Conservation (phyloP, 2,113 vertebrate species). For the Globicephala melas region DNA sequence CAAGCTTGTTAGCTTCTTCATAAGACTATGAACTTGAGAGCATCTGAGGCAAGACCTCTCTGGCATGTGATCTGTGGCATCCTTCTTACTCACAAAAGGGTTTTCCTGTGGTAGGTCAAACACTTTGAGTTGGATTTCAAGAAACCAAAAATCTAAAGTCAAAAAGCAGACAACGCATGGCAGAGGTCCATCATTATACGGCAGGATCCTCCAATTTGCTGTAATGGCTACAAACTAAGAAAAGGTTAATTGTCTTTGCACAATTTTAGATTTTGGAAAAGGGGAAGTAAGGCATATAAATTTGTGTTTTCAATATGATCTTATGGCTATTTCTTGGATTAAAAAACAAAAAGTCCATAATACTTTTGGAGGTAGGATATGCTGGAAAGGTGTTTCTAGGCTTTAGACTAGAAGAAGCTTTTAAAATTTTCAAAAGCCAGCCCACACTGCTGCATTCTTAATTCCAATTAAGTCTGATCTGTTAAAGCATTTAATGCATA, state of each 20-base stretch:
- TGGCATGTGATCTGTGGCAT: neutral
- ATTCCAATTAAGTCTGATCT: neutral
- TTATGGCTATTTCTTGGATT: neutral
- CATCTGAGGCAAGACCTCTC: neutral
- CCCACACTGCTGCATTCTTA: neutral
- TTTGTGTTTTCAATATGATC: neutral
- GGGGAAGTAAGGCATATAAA: neutral
- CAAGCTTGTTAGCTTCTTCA: constrained; percentile 29
- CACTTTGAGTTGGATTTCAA: constrained; percentile 3
- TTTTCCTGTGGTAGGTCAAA: constrained; percentile 4
- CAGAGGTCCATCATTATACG: neutral
- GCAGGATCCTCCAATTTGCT: neutral
- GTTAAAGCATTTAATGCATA: neutral
- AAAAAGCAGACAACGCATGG: neutral
- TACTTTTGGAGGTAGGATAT: neutral
- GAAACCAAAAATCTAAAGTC: constrained; percentile 15
- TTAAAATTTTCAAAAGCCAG: neutral
- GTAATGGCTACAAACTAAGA: neutral
- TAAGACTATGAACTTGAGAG: neutral
- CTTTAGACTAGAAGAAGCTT: neutral
- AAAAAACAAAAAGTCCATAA: neutral
- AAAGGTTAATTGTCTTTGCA: neutral
- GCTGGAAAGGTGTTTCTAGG: neutral
- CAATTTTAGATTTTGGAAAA: constrained; percentile 17
- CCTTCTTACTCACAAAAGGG: neutral